These are phyloP conservation scores for Arizona elegans DNA, from an alignment of 2,113 vertebrate genomes.

Conservation along the genomic window DNA sequence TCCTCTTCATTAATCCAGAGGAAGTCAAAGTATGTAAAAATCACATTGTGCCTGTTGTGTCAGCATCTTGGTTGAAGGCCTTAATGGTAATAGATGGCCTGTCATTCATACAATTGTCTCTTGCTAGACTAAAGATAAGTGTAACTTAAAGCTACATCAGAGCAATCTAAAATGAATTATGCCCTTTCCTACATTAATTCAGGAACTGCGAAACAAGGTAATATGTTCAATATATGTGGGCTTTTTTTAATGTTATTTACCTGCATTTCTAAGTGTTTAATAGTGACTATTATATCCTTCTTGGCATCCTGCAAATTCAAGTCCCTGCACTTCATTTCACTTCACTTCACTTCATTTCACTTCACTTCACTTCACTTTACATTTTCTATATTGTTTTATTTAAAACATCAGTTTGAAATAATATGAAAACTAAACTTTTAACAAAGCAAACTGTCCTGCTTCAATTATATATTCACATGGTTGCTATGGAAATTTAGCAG, in stretches of 20 bases:
- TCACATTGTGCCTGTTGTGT: constrained; percentile 54
- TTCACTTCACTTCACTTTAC: too few relatives aligned
- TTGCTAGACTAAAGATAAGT: constrained; percentile 24
- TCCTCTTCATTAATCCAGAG: constrained; percentile 59
- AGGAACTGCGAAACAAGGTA: background rate
- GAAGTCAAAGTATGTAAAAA: constrained; percentile 58
- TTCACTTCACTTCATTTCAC: background rate
- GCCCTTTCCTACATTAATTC: background rate
- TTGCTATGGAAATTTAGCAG: background rate
- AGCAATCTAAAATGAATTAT: constrained; percentile 11
- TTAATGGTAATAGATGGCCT: constrained; percentile 56
- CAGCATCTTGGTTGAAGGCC: constrained; percentile 40
- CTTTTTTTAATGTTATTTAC: background rate
- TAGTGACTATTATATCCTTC: background rate
- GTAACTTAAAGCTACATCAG: background rate
- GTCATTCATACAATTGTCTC: constrained; percentile 33
- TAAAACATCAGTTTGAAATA: background rate
- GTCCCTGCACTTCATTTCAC: background rate
- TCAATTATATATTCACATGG: background rate
- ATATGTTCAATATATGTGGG: background rate
- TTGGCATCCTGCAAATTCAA: background rate
- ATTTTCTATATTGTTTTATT: background rate
- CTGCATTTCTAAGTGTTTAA: background rate
- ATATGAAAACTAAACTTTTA: background rate
- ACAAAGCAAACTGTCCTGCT: background rate